Evolutionary conservation across 2,888 invertebrate species (phyloP).

Genomic region (Apamea epomidion): DNA sequence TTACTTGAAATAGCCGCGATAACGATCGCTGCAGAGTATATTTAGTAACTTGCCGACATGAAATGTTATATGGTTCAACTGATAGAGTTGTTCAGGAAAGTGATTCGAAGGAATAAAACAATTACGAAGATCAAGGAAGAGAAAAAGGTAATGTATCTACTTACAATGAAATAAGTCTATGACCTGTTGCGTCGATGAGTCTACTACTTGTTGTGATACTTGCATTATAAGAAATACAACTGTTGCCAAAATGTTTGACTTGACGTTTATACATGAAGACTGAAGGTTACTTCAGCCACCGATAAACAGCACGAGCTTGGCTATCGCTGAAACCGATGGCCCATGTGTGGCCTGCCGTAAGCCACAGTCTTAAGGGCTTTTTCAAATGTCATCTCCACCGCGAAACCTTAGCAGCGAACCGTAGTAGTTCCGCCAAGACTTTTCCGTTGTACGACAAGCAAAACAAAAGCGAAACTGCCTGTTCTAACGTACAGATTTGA

Average conservation of each 20-base stretch:
- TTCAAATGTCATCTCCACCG: background rate
- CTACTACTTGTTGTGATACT: background rate
- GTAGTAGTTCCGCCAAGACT: too few relatives aligned
- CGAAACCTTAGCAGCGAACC: background rate
- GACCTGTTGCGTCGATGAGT: background rate
- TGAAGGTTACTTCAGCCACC: background rate
- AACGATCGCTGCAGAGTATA: constrained; percentile 21
- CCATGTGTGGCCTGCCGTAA: background rate
- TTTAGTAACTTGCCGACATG: constrained; percentile 32
- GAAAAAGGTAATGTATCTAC: constrained; percentile 37
- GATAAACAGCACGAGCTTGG: background rate
- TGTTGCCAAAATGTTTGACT: background rate
- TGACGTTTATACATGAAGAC: background rate
- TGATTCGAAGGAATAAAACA: constrained; percentile 3
- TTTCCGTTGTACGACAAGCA: background rate
- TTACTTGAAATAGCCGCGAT: constrained; percentile 54
- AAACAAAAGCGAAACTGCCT: background rate
- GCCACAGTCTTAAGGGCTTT: background rate
- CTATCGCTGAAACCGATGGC: background rate
- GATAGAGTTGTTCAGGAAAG: constrained; percentile 27
- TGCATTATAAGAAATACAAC: background rate
- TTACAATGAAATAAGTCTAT: background rate
- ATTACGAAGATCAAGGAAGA: constrained; percentile 9
- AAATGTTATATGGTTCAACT: constrained; percentile 33
- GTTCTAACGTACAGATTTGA: background rate